Evolutionary conservation across 1,140 invertebrate genomes (phyloP).

Genomic region (Bombus pyrosoma): DNA sequence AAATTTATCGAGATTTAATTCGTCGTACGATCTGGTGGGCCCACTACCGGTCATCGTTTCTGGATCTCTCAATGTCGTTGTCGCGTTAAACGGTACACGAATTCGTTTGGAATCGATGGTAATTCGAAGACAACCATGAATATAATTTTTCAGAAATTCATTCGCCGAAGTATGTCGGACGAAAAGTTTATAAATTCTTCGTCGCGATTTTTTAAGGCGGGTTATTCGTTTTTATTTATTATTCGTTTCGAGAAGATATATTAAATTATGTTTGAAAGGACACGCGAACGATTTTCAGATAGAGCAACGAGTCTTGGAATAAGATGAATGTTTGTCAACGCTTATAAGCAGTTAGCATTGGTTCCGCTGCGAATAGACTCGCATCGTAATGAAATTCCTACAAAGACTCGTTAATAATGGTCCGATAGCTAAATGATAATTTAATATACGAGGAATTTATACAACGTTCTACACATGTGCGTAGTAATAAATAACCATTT

Average conservation of each 20-base stretch:
- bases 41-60: constrained; percentile 40
- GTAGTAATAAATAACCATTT: background rate
- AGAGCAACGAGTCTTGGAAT: too few species aligned
- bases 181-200: too few species aligned
- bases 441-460: background rate
- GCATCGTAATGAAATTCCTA: background rate
- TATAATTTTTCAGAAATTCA: constrained; percentile 19
- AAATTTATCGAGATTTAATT: constrained; percentile 58
- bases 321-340: too few species aligned
- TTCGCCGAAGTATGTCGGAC: background rate
- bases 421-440: background rate
- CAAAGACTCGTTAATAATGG: background rate
- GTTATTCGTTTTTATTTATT: background rate
- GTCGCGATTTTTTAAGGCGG: background rate
- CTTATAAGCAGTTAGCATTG: background rate
- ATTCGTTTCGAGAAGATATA: background rate
- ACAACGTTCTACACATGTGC: background rate
- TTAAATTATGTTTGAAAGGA: too few species aligned
- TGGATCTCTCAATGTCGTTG: constrained; percentile 26
- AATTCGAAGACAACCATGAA: background rate
- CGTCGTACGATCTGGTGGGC: constrained; percentile 35
- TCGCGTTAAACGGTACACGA: constrained; percentile 17
- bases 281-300: too few species aligned
- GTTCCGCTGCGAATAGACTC: background rate
- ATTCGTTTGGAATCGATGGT: background rate